These are phyloP conservation scores for Villa cingulata DNA, from an alignment of 2,888 invertebrate species.

Conservation along the genomic window DNA sequence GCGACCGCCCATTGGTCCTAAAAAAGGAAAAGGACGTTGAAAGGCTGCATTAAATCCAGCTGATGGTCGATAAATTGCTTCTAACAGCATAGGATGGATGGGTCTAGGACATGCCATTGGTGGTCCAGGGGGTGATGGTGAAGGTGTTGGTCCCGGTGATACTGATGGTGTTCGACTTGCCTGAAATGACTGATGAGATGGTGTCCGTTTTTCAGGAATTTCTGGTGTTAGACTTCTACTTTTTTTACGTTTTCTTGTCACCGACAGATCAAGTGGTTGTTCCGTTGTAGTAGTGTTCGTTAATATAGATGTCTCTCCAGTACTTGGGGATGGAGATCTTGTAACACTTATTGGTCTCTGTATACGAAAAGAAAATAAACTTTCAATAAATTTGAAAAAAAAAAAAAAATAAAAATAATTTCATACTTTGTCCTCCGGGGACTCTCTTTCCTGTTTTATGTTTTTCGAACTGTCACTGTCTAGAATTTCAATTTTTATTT, in stretches of 20 bases:
- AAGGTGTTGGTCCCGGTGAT: slow-evolving; percentile 33
- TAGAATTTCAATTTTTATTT: slow-evolving; percentile 29
- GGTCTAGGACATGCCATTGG: slow-evolving; percentile 67
- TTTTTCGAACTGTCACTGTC: slow-evolving; percentile 20
- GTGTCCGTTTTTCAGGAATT: slow-evolving; percentile 2
- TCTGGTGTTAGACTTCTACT: slow-evolving; percentile 8
- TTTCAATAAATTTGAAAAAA: too few species aligned
- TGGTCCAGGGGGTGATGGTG: slow-evolving; percentile 29
- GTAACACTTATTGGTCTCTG: slow-evolving; percentile 33
- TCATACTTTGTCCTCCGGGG: slow-evolving; percentile 29
- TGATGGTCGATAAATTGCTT: slow-evolving; percentile 55
- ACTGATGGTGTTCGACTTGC: slow-evolving; percentile 29
- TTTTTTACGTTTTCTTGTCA: slow-evolving; percentile 42
- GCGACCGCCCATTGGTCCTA: slow-evolving; percentile 57
- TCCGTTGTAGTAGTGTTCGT: slow-evolving; percentile 36
- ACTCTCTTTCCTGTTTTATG: slow-evolving; percentile 25
- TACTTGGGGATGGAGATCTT: slow-evolving; percentile 24
- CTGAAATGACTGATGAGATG: slow-evolving; percentile 19
- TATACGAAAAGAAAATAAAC: too few species aligned
- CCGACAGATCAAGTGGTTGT: slow-evolving; percentile 62
- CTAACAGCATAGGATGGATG: slow-evolving; percentile 64
- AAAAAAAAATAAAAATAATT: too few species aligned
- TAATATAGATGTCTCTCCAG: slow-evolving; percentile 15
- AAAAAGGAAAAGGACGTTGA: slow-evolving; percentile 59
- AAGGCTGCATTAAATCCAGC: slow-evolving; percentile 46